Evolutionary conservation across 2,888 invertebrate genomes (phyloP).

Genomic region (Priocnemis perturbator): DNA sequence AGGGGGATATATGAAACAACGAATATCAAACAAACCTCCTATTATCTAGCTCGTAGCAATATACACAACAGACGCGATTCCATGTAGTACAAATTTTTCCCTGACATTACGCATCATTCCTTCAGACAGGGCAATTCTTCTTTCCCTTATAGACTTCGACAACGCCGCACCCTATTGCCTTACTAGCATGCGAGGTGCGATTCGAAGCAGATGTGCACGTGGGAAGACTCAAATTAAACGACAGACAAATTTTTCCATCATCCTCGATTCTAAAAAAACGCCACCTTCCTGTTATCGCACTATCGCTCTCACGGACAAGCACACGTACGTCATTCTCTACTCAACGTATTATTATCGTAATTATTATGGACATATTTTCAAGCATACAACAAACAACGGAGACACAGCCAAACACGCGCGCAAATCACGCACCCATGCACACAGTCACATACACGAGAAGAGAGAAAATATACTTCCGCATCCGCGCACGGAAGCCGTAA

Average conservation of each 20-base stretch:
- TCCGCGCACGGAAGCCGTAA: too few species aligned
- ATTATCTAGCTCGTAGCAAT: too few species aligned
- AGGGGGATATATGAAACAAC: too few species aligned
- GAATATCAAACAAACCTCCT: too few species aligned
- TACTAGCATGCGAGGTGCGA: too few species aligned
- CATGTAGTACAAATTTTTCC: conserved; percentile 19
- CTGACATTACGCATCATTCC: conserved; percentile 5
- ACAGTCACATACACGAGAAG: conserved; percentile 30
- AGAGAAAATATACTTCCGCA: conserved; percentile 21
- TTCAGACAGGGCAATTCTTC: background rate
- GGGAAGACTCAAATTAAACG: conserved; percentile 17
- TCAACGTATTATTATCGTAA: conserved; percentile 3
- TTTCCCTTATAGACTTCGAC: too few species aligned
- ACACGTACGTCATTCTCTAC: too few species aligned
- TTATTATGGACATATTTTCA: background rate
- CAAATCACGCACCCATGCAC: conserved; percentile 35
- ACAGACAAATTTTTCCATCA: background rate
- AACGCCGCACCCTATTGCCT: too few species aligned
- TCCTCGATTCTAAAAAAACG: background rate
- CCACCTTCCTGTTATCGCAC: background rate
- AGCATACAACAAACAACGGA: conserved; percentile 1
- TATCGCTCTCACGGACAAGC: background rate
- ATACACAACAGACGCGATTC: conserved; percentile 8
- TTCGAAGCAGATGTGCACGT: conserved; percentile 21
- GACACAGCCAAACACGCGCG: background rate